Base-by-base conservation (phyloP, 2,888 invertebrate species). In the Sminthurides aquaticus region DNA sequence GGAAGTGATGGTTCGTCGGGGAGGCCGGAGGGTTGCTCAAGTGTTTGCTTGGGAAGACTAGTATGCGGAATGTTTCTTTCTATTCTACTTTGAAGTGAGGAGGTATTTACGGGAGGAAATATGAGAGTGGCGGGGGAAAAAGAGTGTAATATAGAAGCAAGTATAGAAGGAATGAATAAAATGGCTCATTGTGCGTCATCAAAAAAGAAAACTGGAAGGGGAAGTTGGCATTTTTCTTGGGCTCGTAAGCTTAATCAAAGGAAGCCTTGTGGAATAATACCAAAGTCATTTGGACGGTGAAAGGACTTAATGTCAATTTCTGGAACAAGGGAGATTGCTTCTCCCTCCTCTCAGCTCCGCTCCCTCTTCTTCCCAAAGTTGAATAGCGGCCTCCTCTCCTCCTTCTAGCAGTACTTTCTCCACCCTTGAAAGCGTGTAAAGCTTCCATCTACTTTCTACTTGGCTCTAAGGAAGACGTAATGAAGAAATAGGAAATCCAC, bases 241-340 rank as follows among this genome's bases (percentile, higher is more conserved):
- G 57, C 61, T 60, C 49, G 64, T 60, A 64, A 63, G 66, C 66
- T 67, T 67, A 67, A 67, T 67, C 66, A 67, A 60, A 67, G 57
- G 63, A 67, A 63, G 66, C 66, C 66, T 67, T 67, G 66, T 60
- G 66, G 66, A 67, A 67, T 67, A 67, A 67, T 67, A 67, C 63
- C 48, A 67, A 63, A 67, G 66, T 67, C 66, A 67, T 67, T 67
- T 67, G 56, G 60, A 60, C 60, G 60, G 66, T 63, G 63, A 63
- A 67, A 67, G 60, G 66, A 66, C 66, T 64, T 67, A 63, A 63
- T 63, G 66, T 60, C 60, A 60, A 59, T 67, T 63, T 67, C 66
- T 60, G 49, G 49, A 60, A 57, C 62, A 49, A 57, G 54, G 29
- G 24, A 61, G 61, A 54, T 55, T 57, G 49, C 62, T 49, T 48